phyloP scores from a whole-genome alignment of 2,113 vertebrate genomes.

The Pyrgilauda ruficollis region DNA sequence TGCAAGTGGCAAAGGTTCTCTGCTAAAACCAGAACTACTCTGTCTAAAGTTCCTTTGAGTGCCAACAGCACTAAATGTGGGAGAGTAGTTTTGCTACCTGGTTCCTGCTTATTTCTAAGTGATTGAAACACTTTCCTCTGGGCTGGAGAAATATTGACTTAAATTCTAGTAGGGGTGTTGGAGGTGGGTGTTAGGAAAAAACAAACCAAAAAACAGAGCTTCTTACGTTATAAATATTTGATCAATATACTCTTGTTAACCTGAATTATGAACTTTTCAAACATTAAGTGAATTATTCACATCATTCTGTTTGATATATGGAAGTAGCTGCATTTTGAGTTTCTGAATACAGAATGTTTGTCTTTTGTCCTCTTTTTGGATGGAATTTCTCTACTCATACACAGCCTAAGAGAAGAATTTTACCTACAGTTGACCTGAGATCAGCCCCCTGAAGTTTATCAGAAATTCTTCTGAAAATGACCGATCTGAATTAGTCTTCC shows the following conservation, averaged over 20 bases:
- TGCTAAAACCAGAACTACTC: slow-evolving; percentile 22
- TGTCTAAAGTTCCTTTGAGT: slow-evolving; percentile 36
- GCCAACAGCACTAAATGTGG: neutral
- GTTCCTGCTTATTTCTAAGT: neutral
- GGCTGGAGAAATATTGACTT: neutral
- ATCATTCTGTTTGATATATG: neutral
- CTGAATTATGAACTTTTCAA: neutral
- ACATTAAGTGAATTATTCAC: neutral
- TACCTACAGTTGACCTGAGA: neutral
- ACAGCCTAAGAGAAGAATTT: neutral
- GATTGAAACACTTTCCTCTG: neutral
- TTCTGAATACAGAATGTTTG: neutral
- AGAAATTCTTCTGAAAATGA: neutral
- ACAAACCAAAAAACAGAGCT: neutral
- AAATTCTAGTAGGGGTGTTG: neutral
- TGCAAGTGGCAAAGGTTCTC: slow-evolving; percentile 17
- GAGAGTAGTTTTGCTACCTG: slow-evolving; percentile 7
- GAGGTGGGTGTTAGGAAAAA: neutral
- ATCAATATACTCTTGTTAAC: neutral
- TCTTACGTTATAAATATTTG: neutral
- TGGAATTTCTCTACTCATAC: neutral
- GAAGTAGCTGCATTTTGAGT: neutral
- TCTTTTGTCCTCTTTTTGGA: neutral
- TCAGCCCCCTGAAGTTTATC: neutral
- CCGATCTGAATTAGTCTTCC: neutral